Percentiles rank a stretch among this genome's conserved stretches.
phyloP scores from a whole-genome alignment of 2,888 invertebrate species.

The Oscheius onirici region DNA sequence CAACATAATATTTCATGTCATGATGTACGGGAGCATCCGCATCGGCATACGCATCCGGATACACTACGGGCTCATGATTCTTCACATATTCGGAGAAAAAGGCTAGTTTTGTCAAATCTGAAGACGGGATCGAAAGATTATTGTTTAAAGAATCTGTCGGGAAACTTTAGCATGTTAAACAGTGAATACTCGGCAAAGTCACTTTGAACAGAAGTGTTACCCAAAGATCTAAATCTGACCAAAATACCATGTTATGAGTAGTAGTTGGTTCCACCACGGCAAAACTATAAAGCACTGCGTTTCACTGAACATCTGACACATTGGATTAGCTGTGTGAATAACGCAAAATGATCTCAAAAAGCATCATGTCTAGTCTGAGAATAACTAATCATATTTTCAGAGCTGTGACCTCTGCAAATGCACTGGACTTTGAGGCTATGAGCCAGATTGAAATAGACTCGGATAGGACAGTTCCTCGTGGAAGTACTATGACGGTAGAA shows the following conservation, averaged over 20 bases:
- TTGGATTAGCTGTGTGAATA: slow-evolving; percentile 10
- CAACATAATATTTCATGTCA: slow-evolving; percentile 4
- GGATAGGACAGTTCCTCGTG: slow-evolving; percentile 20
- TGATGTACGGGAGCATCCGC: slow-evolving; percentile 26
- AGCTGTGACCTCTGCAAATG: slow-evolving; percentile 1
- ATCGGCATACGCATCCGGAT: slow-evolving; percentile 16
- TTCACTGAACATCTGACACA: slow-evolving; percentile 3
- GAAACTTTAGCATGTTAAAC: too few relatives aligned
- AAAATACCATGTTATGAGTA: too few relatives aligned
- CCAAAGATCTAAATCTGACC: too few relatives aligned
- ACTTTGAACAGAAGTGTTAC: too few relatives aligned
- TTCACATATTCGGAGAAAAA: slow-evolving; percentile 13
- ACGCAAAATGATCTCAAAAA: neutral
- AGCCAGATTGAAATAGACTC: neutral
- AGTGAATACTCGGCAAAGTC: too few relatives aligned
- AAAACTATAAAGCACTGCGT: too few relatives aligned
- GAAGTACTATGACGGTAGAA: slow-evolving; percentile 19
- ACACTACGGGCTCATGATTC: slow-evolving; percentile 22
- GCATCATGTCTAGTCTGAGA: too few relatives aligned
- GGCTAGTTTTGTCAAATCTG: slow-evolving; percentile 3
- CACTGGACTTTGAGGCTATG: slow-evolving; percentile 10
- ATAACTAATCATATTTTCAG: too few relatives aligned
- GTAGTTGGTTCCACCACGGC: too few relatives aligned
- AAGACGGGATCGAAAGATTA: too few relatives aligned
- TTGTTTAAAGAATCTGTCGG: too few relatives aligned